phyloP scores from a whole-genome alignment of 1,140 invertebrate species.

The Conopomorpha cramerella region DNA sequence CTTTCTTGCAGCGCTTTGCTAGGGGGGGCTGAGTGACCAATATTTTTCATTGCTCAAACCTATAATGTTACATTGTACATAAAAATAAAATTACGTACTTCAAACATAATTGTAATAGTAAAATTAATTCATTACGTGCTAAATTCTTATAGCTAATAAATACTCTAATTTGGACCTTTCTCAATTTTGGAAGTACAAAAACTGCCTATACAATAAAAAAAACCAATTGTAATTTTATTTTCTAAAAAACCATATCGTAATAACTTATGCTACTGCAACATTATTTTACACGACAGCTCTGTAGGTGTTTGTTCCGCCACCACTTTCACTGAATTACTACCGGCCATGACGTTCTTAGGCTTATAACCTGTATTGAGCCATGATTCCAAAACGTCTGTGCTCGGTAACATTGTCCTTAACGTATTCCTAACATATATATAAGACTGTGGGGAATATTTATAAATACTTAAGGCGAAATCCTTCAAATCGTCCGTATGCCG shows the following conservation, averaged over 20 bases:
- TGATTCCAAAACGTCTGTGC: conserved; percentile 36
- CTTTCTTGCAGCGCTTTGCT: too few species aligned
- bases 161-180: not conserved
- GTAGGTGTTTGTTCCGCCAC: conserved; percentile 35
- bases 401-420: conserved; percentile 40
- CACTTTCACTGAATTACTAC: conserved; percentile 35
- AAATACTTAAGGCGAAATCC: conserved; percentile 45
- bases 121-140: not conserved
- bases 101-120: not conserved
- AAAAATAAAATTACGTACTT: not conserved
- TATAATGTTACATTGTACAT: not conserved
- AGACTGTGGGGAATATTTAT: conserved; percentile 48
- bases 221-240: not conserved
- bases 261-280: conserved; percentile 18
- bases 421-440: conserved; percentile 49
- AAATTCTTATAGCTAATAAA: not conserved
- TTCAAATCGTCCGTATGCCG: conserved; percentile 45
- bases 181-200: not conserved
- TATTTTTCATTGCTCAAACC: too few species aligned
- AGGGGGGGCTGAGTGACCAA: too few species aligned
- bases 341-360: conserved; percentile 31
- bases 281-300: conserved; percentile 40
- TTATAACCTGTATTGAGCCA: conserved; percentile 35
- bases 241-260: not conserved
- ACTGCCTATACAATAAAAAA: not conserved